Evolutionary conservation across 2,113 vertebrate species (phyloP).

Genomic region (Lophotis ruficrista): DNA sequence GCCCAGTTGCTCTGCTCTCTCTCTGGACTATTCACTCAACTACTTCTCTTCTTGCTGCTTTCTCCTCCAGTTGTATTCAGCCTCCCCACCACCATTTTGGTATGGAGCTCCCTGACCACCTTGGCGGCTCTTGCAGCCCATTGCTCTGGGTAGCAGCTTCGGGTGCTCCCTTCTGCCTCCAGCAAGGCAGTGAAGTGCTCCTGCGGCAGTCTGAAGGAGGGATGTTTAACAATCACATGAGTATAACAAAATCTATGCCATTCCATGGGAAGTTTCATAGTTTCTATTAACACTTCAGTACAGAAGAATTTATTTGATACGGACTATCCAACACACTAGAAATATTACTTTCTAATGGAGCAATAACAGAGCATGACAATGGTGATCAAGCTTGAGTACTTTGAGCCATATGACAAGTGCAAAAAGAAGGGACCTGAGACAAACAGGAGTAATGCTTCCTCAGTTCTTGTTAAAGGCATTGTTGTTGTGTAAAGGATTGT

Average conservation of each 20-base stretch:
- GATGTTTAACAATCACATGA: rapidly evolving
- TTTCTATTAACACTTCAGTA: not conserved
- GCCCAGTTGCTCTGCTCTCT: not conserved
- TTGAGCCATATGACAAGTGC: not conserved
- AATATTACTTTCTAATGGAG: not conserved
- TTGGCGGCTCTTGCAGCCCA: rapidly evolving
- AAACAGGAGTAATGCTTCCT: not conserved
- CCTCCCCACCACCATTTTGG: rapidly evolving
- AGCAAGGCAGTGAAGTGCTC: not conserved
- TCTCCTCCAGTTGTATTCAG: not conserved
- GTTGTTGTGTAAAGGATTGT: not conserved
- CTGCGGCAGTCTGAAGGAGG: not conserved
- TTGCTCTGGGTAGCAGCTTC: not conserved
- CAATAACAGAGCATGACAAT: not conserved
- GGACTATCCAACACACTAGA: not conserved
- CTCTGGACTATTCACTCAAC: not conserved
- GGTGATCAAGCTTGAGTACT: not conserved
- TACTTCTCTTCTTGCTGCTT: not conserved
- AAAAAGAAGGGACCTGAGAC: not conserved
- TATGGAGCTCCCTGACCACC: not conserved
- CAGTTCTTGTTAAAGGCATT: not conserved
- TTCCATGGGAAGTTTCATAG: not conserved
- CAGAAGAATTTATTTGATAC: not conserved
- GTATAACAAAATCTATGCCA: not conserved
- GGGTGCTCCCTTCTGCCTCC: not conserved